Conservation (phyloP, 2,113 vertebrate genomes). For the Phycodurus eques region DNA sequence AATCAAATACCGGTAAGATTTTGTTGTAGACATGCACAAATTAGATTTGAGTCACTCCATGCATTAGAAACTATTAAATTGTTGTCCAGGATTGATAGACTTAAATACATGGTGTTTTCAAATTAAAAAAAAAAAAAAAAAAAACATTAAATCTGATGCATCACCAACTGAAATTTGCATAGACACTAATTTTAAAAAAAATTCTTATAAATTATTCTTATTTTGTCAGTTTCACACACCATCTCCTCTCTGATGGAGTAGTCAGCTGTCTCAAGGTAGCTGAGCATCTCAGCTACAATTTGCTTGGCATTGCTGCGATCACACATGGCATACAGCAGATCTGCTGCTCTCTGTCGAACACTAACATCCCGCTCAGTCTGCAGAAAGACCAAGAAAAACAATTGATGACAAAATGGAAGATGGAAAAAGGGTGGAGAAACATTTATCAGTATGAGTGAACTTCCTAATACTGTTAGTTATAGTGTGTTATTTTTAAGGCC, state of each 20-base stretch:
- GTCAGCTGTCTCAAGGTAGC: conserved; percentile 89
- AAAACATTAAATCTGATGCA: neutral
- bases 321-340: conserved; percentile 92
- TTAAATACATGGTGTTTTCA: neutral
- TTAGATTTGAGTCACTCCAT: neutral
- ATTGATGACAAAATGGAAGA: neutral
- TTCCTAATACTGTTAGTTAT: neutral
- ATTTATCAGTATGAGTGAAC: neutral
- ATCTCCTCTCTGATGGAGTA: conserved; percentile 94
- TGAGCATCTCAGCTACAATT: conserved; percentile 91
- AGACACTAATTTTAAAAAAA: too few relatives aligned
- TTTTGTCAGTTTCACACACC: conserved; percentile 53
- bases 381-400: conserved; percentile 1
- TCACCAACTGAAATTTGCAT: neutral
- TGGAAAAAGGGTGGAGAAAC: neutral
- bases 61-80: neutral
- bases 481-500: neutral
- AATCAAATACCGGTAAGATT: neutral
- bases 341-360: conserved; percentile 85
- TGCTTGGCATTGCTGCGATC: conserved; percentile 92
- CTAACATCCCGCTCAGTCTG: conserved; percentile 92
- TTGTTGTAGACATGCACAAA: neutral
- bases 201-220: neutral
- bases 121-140: neutral
- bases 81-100: neutral